Conservation (phyloP, 2,888 invertebrate genomes). For the Amblyteles armatorius region DNA sequence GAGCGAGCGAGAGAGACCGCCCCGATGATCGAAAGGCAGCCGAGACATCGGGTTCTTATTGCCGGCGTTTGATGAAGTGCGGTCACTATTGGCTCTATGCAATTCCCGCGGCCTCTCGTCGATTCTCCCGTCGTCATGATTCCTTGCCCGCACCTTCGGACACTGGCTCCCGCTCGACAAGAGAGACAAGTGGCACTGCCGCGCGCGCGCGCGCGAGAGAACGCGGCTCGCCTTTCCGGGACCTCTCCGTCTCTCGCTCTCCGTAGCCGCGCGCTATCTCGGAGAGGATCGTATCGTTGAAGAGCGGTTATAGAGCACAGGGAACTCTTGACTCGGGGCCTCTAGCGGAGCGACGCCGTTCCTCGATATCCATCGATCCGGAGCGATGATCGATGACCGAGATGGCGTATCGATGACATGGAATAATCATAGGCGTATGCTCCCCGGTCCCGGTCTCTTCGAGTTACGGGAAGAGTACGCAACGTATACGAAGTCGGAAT, state of each 20-base stretch:
- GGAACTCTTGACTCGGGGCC: constrained; percentile 1
- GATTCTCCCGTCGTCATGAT: constrained; percentile 20
- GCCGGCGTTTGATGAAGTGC: constrained; percentile 75
- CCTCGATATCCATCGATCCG: constrained; percentile 68
- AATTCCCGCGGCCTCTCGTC: constrained; percentile 5
- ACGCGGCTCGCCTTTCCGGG: constrained; percentile 25
- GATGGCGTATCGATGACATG: constrained; percentile 75
- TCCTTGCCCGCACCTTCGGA: constrained; percentile 12
- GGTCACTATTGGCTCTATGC: constrained; percentile 9
- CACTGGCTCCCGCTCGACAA: constrained; percentile 11
- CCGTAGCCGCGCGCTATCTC: constrained; percentile 45
- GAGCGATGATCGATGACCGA: constrained; percentile 77
- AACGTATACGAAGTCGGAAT: constrained; percentile 13
- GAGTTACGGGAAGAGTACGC: background rate
- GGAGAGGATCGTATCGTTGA: constrained; percentile 48
- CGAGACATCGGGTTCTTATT: constrained; percentile 74
- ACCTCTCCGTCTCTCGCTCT: background rate
- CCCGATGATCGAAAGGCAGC: constrained; percentile 30
- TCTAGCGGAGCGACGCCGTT: constrained; percentile 33
- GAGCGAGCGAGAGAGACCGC: background rate
- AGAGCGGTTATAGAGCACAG: constrained; percentile 16
- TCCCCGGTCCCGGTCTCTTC: background rate
- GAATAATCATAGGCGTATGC: constrained; percentile 73
- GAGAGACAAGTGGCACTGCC: constrained; percentile 55
- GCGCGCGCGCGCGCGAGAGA: background rate